Conservation (phyloP, 2,888 invertebrate genomes). For the Metalampra italica region DNA sequence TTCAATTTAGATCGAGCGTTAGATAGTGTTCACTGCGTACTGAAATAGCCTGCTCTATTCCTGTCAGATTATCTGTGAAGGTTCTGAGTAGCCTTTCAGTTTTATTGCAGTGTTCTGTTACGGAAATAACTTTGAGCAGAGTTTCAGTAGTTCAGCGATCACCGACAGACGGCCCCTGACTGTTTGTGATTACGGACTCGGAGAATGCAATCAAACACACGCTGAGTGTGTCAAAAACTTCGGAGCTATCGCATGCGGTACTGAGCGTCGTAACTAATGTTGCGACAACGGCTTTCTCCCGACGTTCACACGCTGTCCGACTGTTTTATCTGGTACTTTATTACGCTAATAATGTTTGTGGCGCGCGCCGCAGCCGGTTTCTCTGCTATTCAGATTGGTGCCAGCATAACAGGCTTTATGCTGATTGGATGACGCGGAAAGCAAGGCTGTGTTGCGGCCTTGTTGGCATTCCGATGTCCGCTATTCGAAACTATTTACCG, state of each 20-base stretch:
- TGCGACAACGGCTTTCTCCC: slow-evolving; percentile 72
- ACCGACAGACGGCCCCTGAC: neutral
- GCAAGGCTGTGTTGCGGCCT: slow-evolving; percentile 71
- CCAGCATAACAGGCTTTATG: slow-evolving; percentile 56
- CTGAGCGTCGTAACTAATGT: slow-evolving; percentile 53
- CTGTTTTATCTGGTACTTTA: slow-evolving; percentile 73
- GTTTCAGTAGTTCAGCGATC: slow-evolving; percentile 23
- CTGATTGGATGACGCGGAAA: slow-evolving; percentile 72
- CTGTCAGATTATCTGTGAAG: slow-evolving; percentile 35
- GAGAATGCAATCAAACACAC: slow-evolving; percentile 40
- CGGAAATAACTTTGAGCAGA: slow-evolving; percentile 18
- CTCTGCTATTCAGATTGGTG: slow-evolving; percentile 56
- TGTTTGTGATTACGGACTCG: slow-evolving; percentile 6
- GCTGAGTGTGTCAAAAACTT: slow-evolving; percentile 38
- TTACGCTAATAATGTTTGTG: slow-evolving; percentile 71
- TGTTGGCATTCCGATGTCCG: slow-evolving; percentile 64
- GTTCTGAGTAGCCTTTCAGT: slow-evolving; percentile 23
- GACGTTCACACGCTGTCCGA: slow-evolving; percentile 74
- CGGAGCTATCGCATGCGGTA: slow-evolving; percentile 46
- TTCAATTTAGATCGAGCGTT: slow-evolving; percentile 62
- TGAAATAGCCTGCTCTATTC: slow-evolving; percentile 44
- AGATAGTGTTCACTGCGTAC: slow-evolving; percentile 43
- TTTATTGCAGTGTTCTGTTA: slow-evolving; percentile 21
- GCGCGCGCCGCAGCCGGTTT: slow-evolving; percentile 70
- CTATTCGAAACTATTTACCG: slow-evolving; percentile 55